Percentiles rank a stretch among this genome's conserved stretches.
Evolutionary conservation across 64 coral and sea anemone species (phyloP).

Genomic region (Platygyra sinensis): DNA sequence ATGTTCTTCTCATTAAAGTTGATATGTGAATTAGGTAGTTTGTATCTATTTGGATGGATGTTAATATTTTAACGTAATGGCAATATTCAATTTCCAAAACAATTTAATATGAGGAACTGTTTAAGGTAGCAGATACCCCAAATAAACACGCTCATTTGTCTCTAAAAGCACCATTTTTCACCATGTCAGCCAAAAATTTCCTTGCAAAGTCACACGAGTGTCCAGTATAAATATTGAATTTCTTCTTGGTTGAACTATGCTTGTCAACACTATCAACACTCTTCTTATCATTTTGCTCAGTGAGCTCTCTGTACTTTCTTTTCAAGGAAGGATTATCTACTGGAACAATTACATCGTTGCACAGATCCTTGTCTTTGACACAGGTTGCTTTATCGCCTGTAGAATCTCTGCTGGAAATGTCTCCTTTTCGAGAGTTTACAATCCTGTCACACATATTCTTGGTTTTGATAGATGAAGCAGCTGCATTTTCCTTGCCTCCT

Average conservation of each 20-base stretch:
- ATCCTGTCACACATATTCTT: not conserved
- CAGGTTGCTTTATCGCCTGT: too few species aligned
- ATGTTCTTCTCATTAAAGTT: too few species aligned
- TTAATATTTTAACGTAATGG: not conserved
- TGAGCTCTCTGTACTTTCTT: not conserved
- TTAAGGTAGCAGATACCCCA: not conserved
- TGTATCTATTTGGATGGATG: too few species aligned
- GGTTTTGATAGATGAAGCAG: not conserved
- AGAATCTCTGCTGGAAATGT: not conserved
- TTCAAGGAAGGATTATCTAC: not conserved
- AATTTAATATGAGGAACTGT: not conserved
- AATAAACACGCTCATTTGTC: not conserved
- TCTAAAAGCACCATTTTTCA: not conserved
- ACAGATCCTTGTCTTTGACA: not conserved
- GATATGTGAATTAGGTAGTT: too few species aligned
- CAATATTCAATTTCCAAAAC: not conserved
- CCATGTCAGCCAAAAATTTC: slow-evolving; percentile 6
- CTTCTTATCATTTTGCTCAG: not conserved
- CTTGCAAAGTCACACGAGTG: slow-evolving; percentile 32
- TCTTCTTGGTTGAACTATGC: not conserved
- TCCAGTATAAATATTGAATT: slow-evolving; percentile 40
- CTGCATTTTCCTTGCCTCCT: not conserved
- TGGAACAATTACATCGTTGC: not conserved
- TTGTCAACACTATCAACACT: not conserved
- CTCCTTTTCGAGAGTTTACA: not conserved